Conservation (phyloP, 2,888 invertebrate species). For the Drosophila falleni region DNA sequence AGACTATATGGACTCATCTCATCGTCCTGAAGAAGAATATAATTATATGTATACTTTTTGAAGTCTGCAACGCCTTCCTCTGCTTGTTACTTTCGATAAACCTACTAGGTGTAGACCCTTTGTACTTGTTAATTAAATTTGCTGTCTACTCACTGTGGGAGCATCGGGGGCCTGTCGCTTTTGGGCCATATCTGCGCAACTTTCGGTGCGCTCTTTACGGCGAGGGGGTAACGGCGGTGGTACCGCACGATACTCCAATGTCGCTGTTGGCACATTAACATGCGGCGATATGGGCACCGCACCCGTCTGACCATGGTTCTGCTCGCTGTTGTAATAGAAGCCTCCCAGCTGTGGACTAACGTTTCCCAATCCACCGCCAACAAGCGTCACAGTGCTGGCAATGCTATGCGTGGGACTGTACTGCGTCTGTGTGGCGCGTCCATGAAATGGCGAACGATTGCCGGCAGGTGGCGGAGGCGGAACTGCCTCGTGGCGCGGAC, state of each 20-base stretch:
- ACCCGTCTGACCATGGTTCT: slow-evolving; percentile 43
- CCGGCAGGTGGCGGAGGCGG: slow-evolving; percentile 70
- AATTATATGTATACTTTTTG: too few species aligned
- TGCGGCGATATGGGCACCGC: slow-evolving; percentile 85
- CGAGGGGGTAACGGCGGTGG: slow-evolving; percentile 85
- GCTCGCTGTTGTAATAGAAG: slow-evolving; percentile 67
- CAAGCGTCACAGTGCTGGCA: slow-evolving; percentile 68
- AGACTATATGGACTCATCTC: too few species aligned
- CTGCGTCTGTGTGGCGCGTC: slow-evolving; percentile 52
- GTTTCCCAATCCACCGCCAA: slow-evolving; percentile 56
- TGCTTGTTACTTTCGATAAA: too few species aligned
- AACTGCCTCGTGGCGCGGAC: slow-evolving; percentile 81
- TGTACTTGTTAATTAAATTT: too few species aligned
- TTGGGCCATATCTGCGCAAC: slow-evolving; percentile 83
- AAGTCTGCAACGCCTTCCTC: too few species aligned
- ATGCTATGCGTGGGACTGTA: slow-evolving; percentile 79
- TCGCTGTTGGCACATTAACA: slow-evolving; percentile 85
- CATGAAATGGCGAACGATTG: slow-evolving; percentile 84
- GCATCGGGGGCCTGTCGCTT: slow-evolving; percentile 89
- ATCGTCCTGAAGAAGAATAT: too few species aligned
- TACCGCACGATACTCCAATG: slow-evolving; percentile 80
- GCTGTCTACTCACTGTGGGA: slow-evolving; percentile 85
- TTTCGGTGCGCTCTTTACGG: slow-evolving; percentile 83
- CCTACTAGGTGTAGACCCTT: too few species aligned
- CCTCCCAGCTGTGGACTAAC: slow-evolving; percentile 71